Evolutionary conservation across 2,797 vertebrate species (phyloP), one percentile per base, ranked within the genome.

Genomic region (Hydrocynus forskahlii): DNA sequence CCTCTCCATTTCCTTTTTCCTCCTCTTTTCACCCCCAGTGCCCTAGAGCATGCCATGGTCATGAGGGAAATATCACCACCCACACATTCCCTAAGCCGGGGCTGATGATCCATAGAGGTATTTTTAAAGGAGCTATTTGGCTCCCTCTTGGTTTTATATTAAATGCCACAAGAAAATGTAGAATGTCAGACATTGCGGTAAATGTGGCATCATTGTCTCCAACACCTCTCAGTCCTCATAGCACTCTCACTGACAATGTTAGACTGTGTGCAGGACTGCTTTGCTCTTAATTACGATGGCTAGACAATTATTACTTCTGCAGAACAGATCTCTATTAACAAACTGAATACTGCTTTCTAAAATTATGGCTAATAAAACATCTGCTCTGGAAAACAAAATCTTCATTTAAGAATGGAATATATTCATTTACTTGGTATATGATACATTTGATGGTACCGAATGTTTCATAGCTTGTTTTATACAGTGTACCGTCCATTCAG

Each of bases 11-110:
- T 63, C 25, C 69, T 70, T 64, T 48, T 68, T 79, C 8, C 7
- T 29, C 52, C 45, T 68, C n/a, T 68, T 21, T 55, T 93, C 91
- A 94, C 95, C 95, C 94, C 94, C 95, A 96, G 10, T 45, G 66
- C 96, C 96, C 38, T n/a, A n/a, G n/a, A 63, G 66, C 66, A 68
- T 40, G 19, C 19, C 66, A 45, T 6, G n/a, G 66, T 45, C 66
- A 68, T 68, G n/a, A 43, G 66, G 66, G 66, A 68, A 68, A 68
- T 68, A 45, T 68, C 66, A 68, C 66, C 43, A 40, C 66, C 38
- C 45, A 5, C 38, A 40, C 75, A 52, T 48, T 45, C 35, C 40
- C 16, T 40, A 66, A 12, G 66, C 38, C 17, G 10, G 1, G 40
- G 66, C 40, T 68, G 66, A 45, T 68, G 66, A 68, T 45, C 66